These are phyloP conservation scores for Denticeps clupeoides DNA, from an alignment of 2,797 vertebrate species.

Conservation along the genomic window DNA sequence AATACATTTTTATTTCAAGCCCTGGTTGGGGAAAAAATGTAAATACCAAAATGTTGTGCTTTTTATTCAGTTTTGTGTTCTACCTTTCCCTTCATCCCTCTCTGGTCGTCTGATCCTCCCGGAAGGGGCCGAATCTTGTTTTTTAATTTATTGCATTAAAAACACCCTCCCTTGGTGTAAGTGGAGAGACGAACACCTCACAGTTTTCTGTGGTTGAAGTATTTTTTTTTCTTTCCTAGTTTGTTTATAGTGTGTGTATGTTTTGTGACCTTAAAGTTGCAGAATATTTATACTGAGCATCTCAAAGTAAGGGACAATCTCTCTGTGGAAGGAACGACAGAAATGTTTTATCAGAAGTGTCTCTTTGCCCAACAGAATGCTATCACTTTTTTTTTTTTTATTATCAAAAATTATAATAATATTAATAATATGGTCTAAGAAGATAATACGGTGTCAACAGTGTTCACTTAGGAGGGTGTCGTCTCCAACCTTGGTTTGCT, in stretches of 20 bases:
- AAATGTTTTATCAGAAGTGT: too few relatives aligned
- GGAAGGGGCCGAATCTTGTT: neutral
- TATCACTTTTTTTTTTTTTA: too few relatives aligned
- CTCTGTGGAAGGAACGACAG: too few relatives aligned
- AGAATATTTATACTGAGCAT: constrained; percentile 36
- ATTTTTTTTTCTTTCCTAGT: constrained; percentile 5
- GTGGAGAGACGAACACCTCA: neutral
- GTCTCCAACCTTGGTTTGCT: constrained; percentile 18
- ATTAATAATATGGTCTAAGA: too few relatives aligned
- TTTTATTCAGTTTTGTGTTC: constrained; percentile 1
- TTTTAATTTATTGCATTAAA: constrained; percentile 21
- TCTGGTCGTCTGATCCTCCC: neutral
- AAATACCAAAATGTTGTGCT: constrained; percentile 14
- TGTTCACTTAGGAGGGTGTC: too few relatives aligned
- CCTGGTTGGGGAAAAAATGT: constrained; percentile 16
- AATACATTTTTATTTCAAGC: constrained; percentile 17
- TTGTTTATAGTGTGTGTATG: constrained; percentile 9
- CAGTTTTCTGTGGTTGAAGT: constrained; percentile 4
- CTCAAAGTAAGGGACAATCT: constrained; percentile 38
- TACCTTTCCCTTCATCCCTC: constrained; percentile 2
- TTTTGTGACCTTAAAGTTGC: constrained; percentile 16
- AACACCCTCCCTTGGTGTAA: neutral
- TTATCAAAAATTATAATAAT: too few relatives aligned
- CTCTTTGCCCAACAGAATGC: too few relatives aligned
- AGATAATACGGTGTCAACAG: too few relatives aligned